Evolutionary conservation across 37 sponge, comb jelly and placozoan species (phyloP).

Genomic region (Amphimedon queenslandica): DNA sequence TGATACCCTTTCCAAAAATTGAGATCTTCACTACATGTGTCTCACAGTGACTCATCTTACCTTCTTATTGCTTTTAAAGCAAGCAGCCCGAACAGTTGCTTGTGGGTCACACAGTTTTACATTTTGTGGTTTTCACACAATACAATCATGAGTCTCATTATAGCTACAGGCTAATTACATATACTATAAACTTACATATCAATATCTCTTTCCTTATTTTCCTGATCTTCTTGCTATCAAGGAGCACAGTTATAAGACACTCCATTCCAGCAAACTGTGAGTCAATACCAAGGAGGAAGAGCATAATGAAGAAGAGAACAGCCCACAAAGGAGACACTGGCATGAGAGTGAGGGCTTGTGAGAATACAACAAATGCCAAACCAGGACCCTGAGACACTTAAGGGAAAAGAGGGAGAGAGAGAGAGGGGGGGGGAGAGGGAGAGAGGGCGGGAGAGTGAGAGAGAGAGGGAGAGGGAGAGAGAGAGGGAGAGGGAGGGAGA

Average conservation of each 20-base stretch:
- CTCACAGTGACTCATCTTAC: no score
- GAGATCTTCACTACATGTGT: no score
- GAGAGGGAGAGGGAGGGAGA: not conserved
- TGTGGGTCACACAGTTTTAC: no score
- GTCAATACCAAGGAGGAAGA: conserved; percentile 85
- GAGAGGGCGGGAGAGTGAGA: not conserved
- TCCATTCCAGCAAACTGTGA: conserved; percentile 92
- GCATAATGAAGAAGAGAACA: conserved; percentile 93
- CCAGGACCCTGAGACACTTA: conserved; percentile 87
- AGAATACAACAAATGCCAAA: conserved; percentile 85
- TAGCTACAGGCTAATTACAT: no score
- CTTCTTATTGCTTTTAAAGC: no score
- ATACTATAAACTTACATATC: conserved; percentile 29
- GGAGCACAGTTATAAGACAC: conserved; percentile 62
- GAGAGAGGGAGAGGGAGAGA: not conserved
- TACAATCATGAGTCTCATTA: no score
- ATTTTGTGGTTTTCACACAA: no score
- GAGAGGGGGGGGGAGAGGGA: not conserved
- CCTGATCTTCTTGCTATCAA: conserved; percentile 48
- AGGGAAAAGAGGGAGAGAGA: not conserved
- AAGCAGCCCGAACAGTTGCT: no score
- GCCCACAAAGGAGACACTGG: conserved; percentile 89
- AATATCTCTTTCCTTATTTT: conserved; percentile 75
- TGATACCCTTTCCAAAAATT: no score
- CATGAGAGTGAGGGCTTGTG: conserved; percentile 74